Base-by-base conservation (phyloP, 2,113 vertebrate species). In the Gymnogyps californianus region DNA sequence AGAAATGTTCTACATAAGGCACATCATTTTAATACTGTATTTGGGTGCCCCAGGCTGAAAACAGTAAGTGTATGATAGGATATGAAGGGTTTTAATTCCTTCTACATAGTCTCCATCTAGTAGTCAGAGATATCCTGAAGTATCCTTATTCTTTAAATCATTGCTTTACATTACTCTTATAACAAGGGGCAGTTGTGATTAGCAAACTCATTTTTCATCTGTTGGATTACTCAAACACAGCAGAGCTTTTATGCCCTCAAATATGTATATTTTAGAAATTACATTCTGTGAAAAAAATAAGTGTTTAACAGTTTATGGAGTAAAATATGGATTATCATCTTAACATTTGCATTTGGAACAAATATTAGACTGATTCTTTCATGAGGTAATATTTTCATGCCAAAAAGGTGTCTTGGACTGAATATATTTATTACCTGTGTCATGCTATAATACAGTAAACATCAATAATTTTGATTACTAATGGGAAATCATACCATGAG, bases 401-500 rank as follows among this genome's bases (percentile, higher is more conserved):
- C 29, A 44, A 72, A 89, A 87, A 76, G 13, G 0, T 80, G 42
- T 52, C 47, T 85, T 62, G 24, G 12, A 21, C 4, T 51, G 42
- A 89, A 62, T 42, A 44, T 84, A 87, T 87, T 92, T 95, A 79
- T 87, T 83, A 71, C 29, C 5, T 61, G 9, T 83, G 31, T 51
- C 14, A n/a, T 80, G 22, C 7, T 70, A 47, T 80, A 69, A 49
- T 46, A 69, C 19, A 85, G 46, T 72, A 96, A 93, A 85, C 81
- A 91, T 89, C 42, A 95, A 87, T 96, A 95, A 89, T 72, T 94
- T 85, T 93, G 57, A 94, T 91, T 92, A 66, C 58, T 87, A 80
- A 49, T 91, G 57, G 61, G 52, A 93, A 97, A 91, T 91, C 44
- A 79, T 76, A 40, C 6, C 19, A 52, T 82, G 65, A 84, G 40